Evolutionary conservation across 2,113 vertebrate species (phyloP).

Genomic region (Syngnathoides biaculeatus): DNA sequence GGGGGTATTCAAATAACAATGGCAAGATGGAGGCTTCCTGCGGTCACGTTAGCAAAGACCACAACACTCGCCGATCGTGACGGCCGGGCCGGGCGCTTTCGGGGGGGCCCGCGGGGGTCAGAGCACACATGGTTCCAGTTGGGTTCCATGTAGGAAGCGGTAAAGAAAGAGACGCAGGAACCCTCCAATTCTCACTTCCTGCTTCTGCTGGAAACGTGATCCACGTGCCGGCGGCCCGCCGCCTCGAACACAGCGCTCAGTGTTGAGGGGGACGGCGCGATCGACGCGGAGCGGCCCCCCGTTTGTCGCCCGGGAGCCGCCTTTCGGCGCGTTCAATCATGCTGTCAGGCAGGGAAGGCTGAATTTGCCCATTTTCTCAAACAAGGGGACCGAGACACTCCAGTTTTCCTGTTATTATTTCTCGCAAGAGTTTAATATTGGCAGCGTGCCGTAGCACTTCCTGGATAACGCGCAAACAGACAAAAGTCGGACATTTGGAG

Average conservation of each 20-base stretch:
- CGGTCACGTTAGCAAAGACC: conserved; percentile 58
- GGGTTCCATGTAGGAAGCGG: conserved; percentile 61
- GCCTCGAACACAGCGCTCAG: conserved; percentile 48
- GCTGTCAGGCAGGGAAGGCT: conserved; percentile 17
- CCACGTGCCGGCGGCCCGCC: conserved; percentile 33
- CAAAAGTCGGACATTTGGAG: too few relatives aligned
- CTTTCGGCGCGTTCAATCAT: conserved; percentile 55
- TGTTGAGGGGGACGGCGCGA: conserved; percentile 48
- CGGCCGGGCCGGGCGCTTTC: conserved; percentile 40
- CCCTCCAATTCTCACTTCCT: conserved; percentile 72
- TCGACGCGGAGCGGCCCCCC: conserved; percentile 33
- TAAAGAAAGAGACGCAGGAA: conserved; percentile 71
- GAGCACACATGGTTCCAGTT: conserved; percentile 77
- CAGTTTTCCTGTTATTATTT: not conserved
- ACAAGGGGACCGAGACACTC: not conserved
- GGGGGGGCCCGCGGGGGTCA: conserved; percentile 56
- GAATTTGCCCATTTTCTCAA: conserved; percentile 19
- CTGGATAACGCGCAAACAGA: not conserved
- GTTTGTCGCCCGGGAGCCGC: conserved; percentile 50
- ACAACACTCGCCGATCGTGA: conserved; percentile 43
- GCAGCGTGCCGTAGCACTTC: not conserved
- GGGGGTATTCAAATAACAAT: conserved; percentile 63
- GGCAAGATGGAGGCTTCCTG: conserved; percentile 60
- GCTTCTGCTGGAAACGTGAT: conserved; percentile 70
- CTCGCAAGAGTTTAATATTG: not conserved